phyloP scores from a whole-genome alignment of 1,140 invertebrate genomes.

The Brachionus rubens region DNA sequence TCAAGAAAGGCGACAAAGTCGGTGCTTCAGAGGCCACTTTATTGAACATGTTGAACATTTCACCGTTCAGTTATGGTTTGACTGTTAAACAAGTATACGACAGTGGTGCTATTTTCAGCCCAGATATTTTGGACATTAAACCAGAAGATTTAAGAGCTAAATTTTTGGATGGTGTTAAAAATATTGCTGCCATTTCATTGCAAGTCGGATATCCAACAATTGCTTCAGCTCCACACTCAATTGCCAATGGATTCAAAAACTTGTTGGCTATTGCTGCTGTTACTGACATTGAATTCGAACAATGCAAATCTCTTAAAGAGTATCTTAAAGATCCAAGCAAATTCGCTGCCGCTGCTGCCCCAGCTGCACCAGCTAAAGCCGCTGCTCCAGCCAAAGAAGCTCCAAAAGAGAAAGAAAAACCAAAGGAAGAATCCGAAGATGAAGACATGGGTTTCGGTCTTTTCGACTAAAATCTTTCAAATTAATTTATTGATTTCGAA shows the following conservation, averaged over 20 bases:
- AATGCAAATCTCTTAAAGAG: constrained; percentile 77
- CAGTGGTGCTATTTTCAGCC: constrained; percentile 93
- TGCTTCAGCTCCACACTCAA: constrained; percentile 91
- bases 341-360: constrained; percentile 68
- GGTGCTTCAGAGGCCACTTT: constrained; percentile 96
- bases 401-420: constrained; percentile 70
- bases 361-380: constrained; percentile 65
- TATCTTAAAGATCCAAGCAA: constrained; percentile 80
- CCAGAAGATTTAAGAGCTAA: constrained; percentile 84
- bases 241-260: constrained; percentile 97
- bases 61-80: constrained; percentile 97
- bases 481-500: constrained; percentile 22
- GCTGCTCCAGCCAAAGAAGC: constrained; percentile 64
- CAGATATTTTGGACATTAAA: constrained; percentile 94
- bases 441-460: constrained; percentile 83
- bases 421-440: constrained; percentile 71
- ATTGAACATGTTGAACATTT: constrained; percentile 99
- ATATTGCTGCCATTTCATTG: constrained; percentile 88
- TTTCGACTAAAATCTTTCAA: constrained; percentile 59
- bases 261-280: constrained; percentile 89
- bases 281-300: constrained; percentile 89
- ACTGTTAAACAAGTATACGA: constrained; percentile 87
- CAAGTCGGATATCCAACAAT: constrained; percentile 90
- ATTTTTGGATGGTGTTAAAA: constrained; percentile 86
- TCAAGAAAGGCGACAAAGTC: constrained; percentile 94